Base-by-base conservation (phyloP, 2,113 vertebrate species). In the Cyprinodon tularosa region DNA sequence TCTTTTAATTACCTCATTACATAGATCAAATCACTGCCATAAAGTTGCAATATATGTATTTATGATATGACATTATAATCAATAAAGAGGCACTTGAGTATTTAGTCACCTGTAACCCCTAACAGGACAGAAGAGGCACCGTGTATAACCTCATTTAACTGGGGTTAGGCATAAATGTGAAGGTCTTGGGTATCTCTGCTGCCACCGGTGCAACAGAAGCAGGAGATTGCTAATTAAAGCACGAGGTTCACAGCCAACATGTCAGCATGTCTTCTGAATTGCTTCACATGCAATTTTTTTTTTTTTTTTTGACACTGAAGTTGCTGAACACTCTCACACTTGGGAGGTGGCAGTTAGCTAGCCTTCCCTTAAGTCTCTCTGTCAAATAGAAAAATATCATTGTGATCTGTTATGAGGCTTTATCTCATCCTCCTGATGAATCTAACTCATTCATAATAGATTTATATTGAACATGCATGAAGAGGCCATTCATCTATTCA, bases 401-500 rank as follows among this genome's bases (percentile, higher is more conserved):
- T 74, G 85, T 70, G 78, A 73, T 68, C 66, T 37, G 72, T 86
- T 86, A 90, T 86, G 68, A 77, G 81, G 82, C 77, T 80, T 87
- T 67, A 83, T 84, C 47, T 74, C 3, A 37, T 81, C 80, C 75
- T 50, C 64, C 71, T 44, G 72, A 88, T 84, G 90, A 91, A 91
- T 89, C 29, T 39, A 90, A 87, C 85, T 83, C 78, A 86, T 90
- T 87, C 90, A 89, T 86, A 89, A 90, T 90, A 85, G 84, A 91
- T 92, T 90, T 85, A 87, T 80, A 90, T 84, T 77, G 90, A 86
- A 84, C 81, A 89, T 84, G 85, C 88, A 88, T 89, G 81, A 84
- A 92, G 77, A 80, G 87, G 57, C 80, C 81, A 90, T 92, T 92
- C 74, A 80, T 92, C 91, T 91, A 84, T 89, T 91, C 83, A 87